Evolutionary conservation across 2,888 invertebrate genomes (phyloP), one percentile per base, ranked within the genome.

Genomic region (Lepidochrysops patricia): DNA sequence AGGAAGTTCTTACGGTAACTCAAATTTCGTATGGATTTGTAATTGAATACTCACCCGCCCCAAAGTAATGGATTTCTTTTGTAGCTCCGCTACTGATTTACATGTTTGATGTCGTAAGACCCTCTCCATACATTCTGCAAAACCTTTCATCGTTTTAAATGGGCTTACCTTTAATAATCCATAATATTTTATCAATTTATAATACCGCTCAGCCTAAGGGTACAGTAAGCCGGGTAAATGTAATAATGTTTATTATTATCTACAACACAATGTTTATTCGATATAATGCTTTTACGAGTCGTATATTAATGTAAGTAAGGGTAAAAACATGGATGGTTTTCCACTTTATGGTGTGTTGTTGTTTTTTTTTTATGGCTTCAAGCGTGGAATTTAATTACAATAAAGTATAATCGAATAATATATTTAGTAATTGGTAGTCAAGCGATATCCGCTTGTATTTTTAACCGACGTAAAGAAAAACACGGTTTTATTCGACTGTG

Each of bases 31-130:
- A 43, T 19, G 15, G 43, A 15, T 49, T 49, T 49, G 49, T 23
- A 49, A 49, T 49, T 15, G 43, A 43, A 43, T 19, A 43, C 37
- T 37, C 2, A 37, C 43, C 43, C 43, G 43, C 7, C 49, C 19
- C 54, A 32, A 12, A 15, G 54, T 15, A 54, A 54, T 54, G 54
- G 54, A 54, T 19, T 54, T 54, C 54, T 29, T 54, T 54, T 54
- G 9, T 54, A 54, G 13, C 32, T 26, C n/a, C 15, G 5, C 3
- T 15, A 15, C 37, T 9, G 29, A 54, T 54, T 54, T 54, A 54
- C 29, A 54, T 54, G 29, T 54, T 29, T 54, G 54, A 54, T 54
- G 54, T 29, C 29, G 15, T 29, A 54, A 13, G 15, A 54, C 54
- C 54, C 29, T 32, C 29, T 29, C 29, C 9, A 52, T 52, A 52